phyloP scores from a whole-genome alignment of 2,797 vertebrate species.

The Aplochiton taeniatus region DNA sequence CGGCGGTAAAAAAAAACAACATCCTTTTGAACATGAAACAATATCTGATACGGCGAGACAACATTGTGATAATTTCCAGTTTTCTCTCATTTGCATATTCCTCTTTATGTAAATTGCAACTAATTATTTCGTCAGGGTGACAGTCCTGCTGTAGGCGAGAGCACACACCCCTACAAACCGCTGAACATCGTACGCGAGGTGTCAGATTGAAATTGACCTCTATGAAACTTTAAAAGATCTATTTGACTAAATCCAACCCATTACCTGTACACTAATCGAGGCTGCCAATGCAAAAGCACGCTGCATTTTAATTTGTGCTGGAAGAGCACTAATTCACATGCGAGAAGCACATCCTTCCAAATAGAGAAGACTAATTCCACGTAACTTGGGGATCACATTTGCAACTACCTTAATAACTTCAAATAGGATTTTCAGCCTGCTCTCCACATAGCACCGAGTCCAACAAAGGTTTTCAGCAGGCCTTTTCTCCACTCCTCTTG shows the following conservation, averaged over 20 bases:
- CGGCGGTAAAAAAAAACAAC: too few species aligned
- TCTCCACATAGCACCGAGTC: neutral
- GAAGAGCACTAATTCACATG: neutral
- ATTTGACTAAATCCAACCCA: slow-evolving; percentile 18
- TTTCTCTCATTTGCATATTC: too few species aligned
- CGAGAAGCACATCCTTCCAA: too few species aligned
- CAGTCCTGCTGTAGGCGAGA: too few species aligned
- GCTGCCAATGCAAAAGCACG: slow-evolving; percentile 23
- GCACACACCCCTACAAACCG: neutral
- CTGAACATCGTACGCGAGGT: slow-evolving; percentile 10
- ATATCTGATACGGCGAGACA: too few species aligned
- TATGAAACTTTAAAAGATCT: slow-evolving; percentile 8
- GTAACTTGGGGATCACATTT: slow-evolving; percentile 6
- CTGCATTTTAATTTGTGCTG: slow-evolving; percentile 11
- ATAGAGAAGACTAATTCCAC: too few species aligned
- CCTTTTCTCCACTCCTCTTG: too few species aligned
- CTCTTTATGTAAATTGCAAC: too few species aligned
- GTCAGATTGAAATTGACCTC: slow-evolving; percentile 14
- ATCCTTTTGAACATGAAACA: too few species aligned
- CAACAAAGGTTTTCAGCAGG: too few species aligned
- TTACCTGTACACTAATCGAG: slow-evolving; percentile 10
- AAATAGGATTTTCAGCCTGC: slow-evolving; percentile 16
- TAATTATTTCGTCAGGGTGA: too few species aligned
- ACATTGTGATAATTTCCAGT: too few species aligned
- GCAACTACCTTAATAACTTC: slow-evolving; percentile 12